phyloP scores from a whole-genome alignment of 2,888 invertebrate species.

The Amiota minor region DNA sequence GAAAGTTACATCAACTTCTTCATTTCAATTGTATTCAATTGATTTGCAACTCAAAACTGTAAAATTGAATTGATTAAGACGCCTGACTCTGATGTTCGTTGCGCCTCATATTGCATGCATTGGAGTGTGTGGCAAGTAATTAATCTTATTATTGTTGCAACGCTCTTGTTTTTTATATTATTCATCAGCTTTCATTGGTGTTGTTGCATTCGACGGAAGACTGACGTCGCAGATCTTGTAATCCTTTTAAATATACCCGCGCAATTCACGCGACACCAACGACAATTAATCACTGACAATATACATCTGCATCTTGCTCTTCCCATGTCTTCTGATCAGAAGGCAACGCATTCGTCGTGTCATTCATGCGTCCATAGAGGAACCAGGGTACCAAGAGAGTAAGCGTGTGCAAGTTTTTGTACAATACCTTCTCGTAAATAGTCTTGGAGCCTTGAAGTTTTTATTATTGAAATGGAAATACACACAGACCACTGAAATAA shows the following conservation, averaged over 20 bases:
- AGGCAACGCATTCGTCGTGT: neutral
- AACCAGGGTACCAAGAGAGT: too few relatives aligned
- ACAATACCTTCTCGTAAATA: neutral
- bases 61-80: neutral
- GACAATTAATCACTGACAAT: constrained; percentile 60
- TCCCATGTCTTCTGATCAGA: neutral
- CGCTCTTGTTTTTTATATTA: constrained; percentile 8
- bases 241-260: constrained; percentile 62
- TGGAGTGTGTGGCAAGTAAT: constrained; percentile 52
- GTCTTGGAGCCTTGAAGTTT: neutral
- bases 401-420: too few relatives aligned
- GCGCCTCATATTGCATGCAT: constrained; percentile 17
- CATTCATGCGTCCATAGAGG: neutral
- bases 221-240: constrained; percentile 49
- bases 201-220: neutral
- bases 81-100: constrained; percentile 5
- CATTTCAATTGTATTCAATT: constrained; percentile 43
- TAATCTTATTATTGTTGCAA: constrained; percentile 53
- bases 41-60: constrained; percentile 29
- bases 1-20: constrained; percentile 9
- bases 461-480: too few relatives aligned
- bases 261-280: constrained; percentile 57
- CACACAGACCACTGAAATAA: too few relatives aligned
- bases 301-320: constrained; percentile 32
- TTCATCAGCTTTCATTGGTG: constrained; percentile 40